Conservation (phyloP, 2,888 invertebrate species). For the Hermaeophaga mercurialis region DNA sequence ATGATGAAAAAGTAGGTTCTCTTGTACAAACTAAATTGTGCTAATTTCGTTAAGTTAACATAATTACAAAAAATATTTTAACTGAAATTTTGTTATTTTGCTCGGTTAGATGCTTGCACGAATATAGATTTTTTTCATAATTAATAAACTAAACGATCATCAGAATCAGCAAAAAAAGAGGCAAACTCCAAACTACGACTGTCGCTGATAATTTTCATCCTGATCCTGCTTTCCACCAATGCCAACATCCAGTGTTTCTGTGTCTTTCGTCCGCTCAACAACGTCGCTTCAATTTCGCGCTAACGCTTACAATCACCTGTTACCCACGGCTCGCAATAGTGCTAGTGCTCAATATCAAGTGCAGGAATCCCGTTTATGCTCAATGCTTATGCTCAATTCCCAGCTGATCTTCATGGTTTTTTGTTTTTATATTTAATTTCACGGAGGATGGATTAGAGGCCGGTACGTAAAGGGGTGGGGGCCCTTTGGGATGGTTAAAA, state of each 20-base stretch:
- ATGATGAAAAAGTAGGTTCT: no score
- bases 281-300: background rate
- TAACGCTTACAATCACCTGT: conserved; percentile 1
- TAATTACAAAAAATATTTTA: no score
- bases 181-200: background rate
- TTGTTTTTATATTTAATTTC: background rate
- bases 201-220: background rate
- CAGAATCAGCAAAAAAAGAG: no score
- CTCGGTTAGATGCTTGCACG: no score
- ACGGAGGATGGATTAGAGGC: background rate
- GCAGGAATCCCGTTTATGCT: background rate
- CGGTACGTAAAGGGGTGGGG: background rate
- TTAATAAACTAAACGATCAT: no score
- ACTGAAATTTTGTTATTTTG: no score
- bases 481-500: background rate
- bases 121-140: no score
- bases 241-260: background rate
- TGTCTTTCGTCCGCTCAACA: background rate
- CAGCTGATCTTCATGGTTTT: background rate
- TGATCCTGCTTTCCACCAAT: conserved; percentile 4
- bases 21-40: no score
- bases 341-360: background rate
- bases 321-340: background rate
- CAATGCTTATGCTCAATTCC: background rate
- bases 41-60: no score